Percentiles rank a stretch among this genome's conserved stretches.
Conservation (phyloP, 64 coral and sea anemone species). For the Pocillopora verrucosa region DNA sequence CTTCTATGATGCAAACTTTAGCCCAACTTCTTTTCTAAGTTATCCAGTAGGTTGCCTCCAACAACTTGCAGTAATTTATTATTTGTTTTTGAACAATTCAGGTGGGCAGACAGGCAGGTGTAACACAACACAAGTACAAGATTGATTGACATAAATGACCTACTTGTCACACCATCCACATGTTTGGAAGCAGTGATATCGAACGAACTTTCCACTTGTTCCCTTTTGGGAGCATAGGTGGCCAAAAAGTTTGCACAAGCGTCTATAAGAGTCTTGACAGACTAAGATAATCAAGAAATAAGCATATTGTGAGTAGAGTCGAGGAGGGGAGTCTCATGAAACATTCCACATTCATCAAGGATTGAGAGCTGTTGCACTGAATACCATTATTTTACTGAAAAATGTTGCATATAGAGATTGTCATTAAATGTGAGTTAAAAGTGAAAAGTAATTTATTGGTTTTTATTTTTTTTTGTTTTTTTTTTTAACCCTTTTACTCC, state of each 20-base stretch:
- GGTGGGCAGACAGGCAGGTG: neutral
- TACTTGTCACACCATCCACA: constrained; percentile 45
- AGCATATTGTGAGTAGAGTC: neutral
- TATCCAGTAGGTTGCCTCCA: no score
- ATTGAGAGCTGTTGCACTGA: neutral
- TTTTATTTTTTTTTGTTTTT: no score
- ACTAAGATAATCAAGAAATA: neutral
- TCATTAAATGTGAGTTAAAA: no score
- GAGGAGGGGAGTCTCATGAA: neutral
- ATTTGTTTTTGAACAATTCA: neutral
- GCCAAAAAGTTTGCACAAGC: constrained; percentile 18
- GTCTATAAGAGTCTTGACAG: constrained; percentile 3
- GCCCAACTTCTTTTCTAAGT: no score
- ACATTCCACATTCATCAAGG: no score
- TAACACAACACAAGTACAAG: neutral
- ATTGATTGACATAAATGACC: neutral
- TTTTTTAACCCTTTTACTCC: no score
- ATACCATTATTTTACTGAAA: no score
- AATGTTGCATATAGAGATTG: no score
- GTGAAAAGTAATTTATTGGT: no score
- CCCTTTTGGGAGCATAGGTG: neutral
- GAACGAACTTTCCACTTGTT: constrained; percentile 12
- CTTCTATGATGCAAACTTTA: no score
- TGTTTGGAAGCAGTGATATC: constrained; percentile 37
- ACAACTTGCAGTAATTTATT: neutral